Percentiles rank a stretch among this genome's conserved stretches.
Evolutionary conservation across 2,797 vertebrate genomes (phyloP).

Genomic region (Hyperoplus lanceolatus): DNA sequence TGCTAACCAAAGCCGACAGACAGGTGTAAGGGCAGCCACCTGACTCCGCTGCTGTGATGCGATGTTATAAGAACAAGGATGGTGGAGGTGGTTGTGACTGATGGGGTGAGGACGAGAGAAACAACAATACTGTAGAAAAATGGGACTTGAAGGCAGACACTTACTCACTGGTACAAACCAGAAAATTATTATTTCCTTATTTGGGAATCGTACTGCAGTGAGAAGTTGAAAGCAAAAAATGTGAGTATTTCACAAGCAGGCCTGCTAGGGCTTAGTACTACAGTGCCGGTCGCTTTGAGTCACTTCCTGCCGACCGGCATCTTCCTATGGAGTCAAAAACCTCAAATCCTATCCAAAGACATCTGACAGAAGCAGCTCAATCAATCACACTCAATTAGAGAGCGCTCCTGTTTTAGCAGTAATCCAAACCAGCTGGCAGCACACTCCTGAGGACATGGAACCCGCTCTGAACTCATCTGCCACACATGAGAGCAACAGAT

Average conservation of each 20-base stretch:
- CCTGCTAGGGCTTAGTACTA: slow-evolving; percentile 42
- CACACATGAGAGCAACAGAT: slow-evolving; percentile 4
- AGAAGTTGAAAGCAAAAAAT: slow-evolving; percentile 11
- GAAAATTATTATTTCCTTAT: slow-evolving; percentile 26
- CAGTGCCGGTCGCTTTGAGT: slow-evolving; percentile 34
- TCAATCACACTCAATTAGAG: slow-evolving; percentile 80
- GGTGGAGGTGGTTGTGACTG: slow-evolving; percentile 19
- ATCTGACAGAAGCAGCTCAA: slow-evolving; percentile 60
- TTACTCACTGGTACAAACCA: slow-evolving; percentile 12
- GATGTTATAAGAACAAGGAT: slow-evolving; percentile 7
- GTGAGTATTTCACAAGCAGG: slow-evolving; percentile 38
- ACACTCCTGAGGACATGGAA: slow-evolving; percentile 43
- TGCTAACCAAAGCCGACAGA: not conserved
- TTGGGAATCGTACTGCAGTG: slow-evolving; percentile 21
- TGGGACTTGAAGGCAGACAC: not conserved
- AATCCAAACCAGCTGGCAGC: slow-evolving; percentile 72
- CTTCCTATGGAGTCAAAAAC: slow-evolving; percentile 48
- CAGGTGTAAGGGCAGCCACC: slow-evolving; percentile 25
- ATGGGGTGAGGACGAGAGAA: slow-evolving; percentile 15
- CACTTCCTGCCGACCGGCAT: slow-evolving; percentile 49
- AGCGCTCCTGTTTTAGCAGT: slow-evolving; percentile 57
- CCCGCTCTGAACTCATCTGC: slow-evolving; percentile 43
- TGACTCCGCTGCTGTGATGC: slow-evolving; percentile 14
- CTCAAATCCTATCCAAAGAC: slow-evolving; percentile 53
- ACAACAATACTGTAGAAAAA: slow-evolving; percentile 11